Evolutionary conservation across 2,797 vertebrate species (phyloP).

Genomic region (Discoglossus pictus): DNA sequence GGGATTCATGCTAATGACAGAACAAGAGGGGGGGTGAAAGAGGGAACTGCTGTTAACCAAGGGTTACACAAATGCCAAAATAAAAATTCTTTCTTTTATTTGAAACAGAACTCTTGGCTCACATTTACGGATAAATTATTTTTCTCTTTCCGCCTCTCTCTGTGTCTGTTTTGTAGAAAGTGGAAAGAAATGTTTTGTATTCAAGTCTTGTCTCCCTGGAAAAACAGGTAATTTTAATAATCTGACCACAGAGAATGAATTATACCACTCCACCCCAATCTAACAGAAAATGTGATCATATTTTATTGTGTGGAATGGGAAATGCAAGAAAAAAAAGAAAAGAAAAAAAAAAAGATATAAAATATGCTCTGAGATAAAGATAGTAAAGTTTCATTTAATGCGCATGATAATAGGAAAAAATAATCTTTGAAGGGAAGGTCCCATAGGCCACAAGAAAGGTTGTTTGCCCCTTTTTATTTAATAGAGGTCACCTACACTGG

Average conservation of each 20-base stretch:
- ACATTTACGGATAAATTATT: conserved; percentile 59
- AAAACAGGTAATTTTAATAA: conserved; percentile 65
- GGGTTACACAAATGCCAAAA: conserved; percentile 61
- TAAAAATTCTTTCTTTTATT: conserved; percentile 61
- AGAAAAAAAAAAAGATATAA: conserved; percentile 63
- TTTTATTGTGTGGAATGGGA: conserved; percentile 24
- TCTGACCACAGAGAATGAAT: conserved; percentile 54
- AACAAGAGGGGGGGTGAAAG: not conserved
- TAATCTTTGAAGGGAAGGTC: conserved; percentile 75
- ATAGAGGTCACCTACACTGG: conserved; percentile 79
- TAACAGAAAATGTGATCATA: conserved; percentile 44
- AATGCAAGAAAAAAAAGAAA: conserved; percentile 50
- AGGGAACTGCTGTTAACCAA: conserved; percentile 49
- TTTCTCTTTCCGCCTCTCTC: conserved; percentile 59
- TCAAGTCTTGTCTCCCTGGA: conserved; percentile 50
- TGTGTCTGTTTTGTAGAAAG: conserved; percentile 54
- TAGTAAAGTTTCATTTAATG: conserved; percentile 75
- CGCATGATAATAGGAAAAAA: conserved; percentile 80
- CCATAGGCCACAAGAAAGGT: conserved; percentile 73
- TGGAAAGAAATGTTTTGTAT: conserved; percentile 53
- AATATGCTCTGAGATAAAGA: conserved; percentile 68
- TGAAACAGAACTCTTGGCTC: conserved; percentile 60
- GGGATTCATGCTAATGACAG: conserved; percentile 48
- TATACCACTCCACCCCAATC: conserved; percentile 52
- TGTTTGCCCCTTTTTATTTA: conserved; percentile 72